Percentiles rank a stretch among this genome's conserved stretches.
These are phyloP conservation scores for Scaptodrosophila latifasciaeformis DNA, from an alignment of 2,888 invertebrate genomes.

Conservation along the genomic window DNA sequence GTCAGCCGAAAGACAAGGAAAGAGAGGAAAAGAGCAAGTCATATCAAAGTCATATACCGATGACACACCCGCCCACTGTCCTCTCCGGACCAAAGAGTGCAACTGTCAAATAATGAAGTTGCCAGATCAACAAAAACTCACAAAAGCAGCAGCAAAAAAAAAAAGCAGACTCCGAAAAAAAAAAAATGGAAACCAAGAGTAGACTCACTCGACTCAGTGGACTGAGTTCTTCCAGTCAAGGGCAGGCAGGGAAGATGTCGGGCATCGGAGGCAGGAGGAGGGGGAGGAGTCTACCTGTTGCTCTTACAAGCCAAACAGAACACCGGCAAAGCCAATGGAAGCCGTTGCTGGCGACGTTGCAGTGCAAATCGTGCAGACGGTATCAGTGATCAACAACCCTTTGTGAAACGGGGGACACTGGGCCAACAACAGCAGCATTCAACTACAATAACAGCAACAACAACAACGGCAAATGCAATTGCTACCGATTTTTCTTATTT, in stretches of 20 bases:
- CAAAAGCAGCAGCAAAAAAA: slow-evolving; percentile 21
- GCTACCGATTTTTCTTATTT: slow-evolving; percentile 67
- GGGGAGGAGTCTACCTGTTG: slow-evolving; percentile 52
- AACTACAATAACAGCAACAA: slow-evolving; percentile 18
- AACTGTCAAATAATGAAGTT: slow-evolving; percentile 67
- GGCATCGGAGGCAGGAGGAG: too few relatives aligned
- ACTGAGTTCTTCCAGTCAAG: too few relatives aligned
- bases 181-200: too few relatives aligned
- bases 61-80: background rate
- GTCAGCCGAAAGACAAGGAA: too few relatives aligned
- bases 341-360: slow-evolving; percentile 13
- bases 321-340: slow-evolving; percentile 1
- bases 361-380: slow-evolving; percentile 59
- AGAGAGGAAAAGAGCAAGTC: too few relatives aligned
- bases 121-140: slow-evolving; percentile 67
- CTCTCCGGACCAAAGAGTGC: slow-evolving; percentile 35
- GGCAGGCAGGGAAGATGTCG: background rate
- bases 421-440: slow-evolving; percentile 33
- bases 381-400: slow-evolving; percentile 61
- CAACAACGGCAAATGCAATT: slow-evolving; percentile 57
- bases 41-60: slow-evolving; percentile 49
- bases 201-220: too few relatives aligned
- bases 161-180: background rate
- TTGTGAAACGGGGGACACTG: slow-evolving; percentile 29
- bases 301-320: slow-evolving; percentile 13